Percentiles rank a stretch among this genome's conserved stretches.
Conservation (phyloP, 2,113 vertebrate species). For the Epinephelus moara region DNA sequence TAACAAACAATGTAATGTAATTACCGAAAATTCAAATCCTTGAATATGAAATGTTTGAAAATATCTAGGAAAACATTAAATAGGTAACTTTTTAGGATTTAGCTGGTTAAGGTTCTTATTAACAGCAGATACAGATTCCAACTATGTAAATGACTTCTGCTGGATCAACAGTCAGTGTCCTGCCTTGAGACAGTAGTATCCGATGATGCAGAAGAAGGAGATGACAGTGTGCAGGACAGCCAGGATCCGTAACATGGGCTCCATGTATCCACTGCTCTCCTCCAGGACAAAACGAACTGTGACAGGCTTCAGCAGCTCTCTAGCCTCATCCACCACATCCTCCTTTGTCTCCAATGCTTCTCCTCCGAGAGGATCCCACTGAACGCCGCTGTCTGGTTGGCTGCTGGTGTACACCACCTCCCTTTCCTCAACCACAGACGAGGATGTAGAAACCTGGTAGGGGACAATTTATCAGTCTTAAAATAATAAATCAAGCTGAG, state of each 20-base stretch:
- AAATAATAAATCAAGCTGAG: background rate
- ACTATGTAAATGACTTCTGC: no score
- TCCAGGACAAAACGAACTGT: slow-evolving; percentile 94
- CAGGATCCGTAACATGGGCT: slow-evolving; percentile 92
- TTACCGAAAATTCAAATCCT: background rate
- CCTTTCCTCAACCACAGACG: slow-evolving; percentile 90
- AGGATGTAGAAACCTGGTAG: slow-evolving; percentile 92
- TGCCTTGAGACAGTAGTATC: slow-evolving; percentile 97
- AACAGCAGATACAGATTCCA: no score
- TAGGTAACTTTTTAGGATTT: background rate
- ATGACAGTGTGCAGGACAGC: slow-evolving; percentile 95
- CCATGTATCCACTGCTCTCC: slow-evolving; percentile 98
- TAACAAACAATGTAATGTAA: background rate
- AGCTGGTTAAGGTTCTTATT: background rate
- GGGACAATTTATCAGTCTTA: background rate
- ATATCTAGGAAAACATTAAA: background rate
- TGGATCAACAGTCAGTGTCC: background rate
- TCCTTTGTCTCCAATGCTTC: slow-evolving; percentile 47
- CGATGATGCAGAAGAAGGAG: slow-evolving; percentile 98
- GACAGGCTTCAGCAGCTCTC: slow-evolving; percentile 73
- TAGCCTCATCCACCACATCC: slow-evolving; percentile 56
- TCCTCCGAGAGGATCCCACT: slow-evolving; percentile 74
- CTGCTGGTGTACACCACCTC: slow-evolving; percentile 76
- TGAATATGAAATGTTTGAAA: background rate
- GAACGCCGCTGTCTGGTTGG: slow-evolving; percentile 59